These are phyloP conservation scores for Chlorocebus sabaeus DNA, from an alignment of 2,113 vertebrate genomes.

Conservation along the genomic window DNA sequence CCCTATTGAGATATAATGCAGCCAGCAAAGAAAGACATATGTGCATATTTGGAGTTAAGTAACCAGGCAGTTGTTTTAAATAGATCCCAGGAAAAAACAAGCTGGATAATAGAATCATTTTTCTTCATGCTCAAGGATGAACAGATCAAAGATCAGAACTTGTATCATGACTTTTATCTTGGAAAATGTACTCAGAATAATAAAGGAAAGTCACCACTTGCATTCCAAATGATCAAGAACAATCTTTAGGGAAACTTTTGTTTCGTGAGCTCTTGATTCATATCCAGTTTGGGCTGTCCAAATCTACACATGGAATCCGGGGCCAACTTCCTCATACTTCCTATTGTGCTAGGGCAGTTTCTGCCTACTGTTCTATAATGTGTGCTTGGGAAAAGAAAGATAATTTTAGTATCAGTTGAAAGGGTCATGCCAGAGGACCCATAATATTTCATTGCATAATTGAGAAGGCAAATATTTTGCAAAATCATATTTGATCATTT, in stretches of 20 bases:
- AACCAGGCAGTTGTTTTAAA: constrained; percentile 51
- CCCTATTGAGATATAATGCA: background rate
- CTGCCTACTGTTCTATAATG: background rate
- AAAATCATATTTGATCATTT: background rate
- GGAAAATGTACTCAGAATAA: background rate
- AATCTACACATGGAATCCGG: background rate
- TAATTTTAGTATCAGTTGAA: background rate
- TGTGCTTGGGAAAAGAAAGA: background rate
- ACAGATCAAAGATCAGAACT: background rate
- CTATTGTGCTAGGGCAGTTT: background rate
- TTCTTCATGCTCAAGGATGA: background rate
- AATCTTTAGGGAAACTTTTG: background rate
- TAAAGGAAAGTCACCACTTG: background rate
- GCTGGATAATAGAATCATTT: background rate
- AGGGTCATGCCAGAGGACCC: background rate
- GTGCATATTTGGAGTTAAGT: constrained; percentile 31
- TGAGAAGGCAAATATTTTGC: background rate
- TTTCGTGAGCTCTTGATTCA: background rate
- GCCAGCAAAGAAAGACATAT: background rate
- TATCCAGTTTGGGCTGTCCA: background rate
- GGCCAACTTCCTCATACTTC: background rate
- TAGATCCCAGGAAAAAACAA: constrained; percentile 47
- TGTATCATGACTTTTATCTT: background rate
- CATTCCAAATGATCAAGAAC: background rate
- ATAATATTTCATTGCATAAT: background rate